phyloP scores from a whole-genome alignment of 92 coral and sea anemone species.

The Epizoanthus scotinus region DNA sequence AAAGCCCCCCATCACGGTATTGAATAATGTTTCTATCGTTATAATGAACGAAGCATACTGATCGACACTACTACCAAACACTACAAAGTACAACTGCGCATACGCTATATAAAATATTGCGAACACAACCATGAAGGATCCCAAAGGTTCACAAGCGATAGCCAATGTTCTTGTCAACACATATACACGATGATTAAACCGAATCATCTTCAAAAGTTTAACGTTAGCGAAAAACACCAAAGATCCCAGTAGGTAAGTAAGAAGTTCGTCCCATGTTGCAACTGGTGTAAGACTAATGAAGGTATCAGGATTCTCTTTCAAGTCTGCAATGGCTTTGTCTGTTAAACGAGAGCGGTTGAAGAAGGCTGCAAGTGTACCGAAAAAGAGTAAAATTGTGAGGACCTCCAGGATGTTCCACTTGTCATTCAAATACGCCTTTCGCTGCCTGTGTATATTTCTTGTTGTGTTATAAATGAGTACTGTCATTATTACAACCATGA shows the following conservation, averaged over 20 bases:
- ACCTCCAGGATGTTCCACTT: constrained; percentile 91
- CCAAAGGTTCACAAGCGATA: constrained; percentile 70
- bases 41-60: constrained; percentile 71
- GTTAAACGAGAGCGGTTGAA: constrained; percentile 75
- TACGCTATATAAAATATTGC: constrained; percentile 76
- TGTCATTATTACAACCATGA: constrained; percentile 62
- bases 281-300: constrained; percentile 80
- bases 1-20: constrained; percentile 83
- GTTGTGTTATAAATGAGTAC: constrained; percentile 68
- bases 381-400: constrained; percentile 53
- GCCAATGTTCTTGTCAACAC: constrained; percentile 78
- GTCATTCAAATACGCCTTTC: constrained; percentile 69
- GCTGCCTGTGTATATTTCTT: constrained; percentile 62
- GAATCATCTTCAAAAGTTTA: constrained; percentile 85
- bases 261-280: constrained; percentile 82
- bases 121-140: constrained; percentile 77
- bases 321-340: constrained; percentile 53
- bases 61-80: constrained; percentile 68
- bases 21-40: constrained; percentile 73
- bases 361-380: constrained; percentile 71
- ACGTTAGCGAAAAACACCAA: constrained; percentile 86
- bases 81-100: constrained; percentile 57
- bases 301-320: constrained; percentile 63
- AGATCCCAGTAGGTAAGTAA: constrained; percentile 71
- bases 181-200: constrained; percentile 90